phyloP scores from a whole-genome alignment of 2,888 invertebrate genomes.

The Rhyacophila evoluta region DNA sequence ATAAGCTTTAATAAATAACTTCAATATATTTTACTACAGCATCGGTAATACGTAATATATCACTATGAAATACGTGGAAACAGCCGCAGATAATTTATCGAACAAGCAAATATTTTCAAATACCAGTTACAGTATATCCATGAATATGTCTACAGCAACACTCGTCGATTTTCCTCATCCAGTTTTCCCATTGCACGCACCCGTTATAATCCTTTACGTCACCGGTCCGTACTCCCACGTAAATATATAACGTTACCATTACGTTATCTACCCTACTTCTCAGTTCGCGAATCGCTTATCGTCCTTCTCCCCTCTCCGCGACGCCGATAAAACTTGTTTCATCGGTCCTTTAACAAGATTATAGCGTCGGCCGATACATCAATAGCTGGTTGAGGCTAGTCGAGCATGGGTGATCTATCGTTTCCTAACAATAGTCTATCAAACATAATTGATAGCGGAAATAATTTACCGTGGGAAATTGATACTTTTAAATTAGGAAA shows the following conservation, averaged over 20 bases:
- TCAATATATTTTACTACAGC: no score
- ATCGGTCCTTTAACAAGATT: not conserved
- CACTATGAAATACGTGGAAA: no score
- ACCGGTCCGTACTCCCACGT: not conserved
- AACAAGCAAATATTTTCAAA: no score
- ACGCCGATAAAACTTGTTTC: not conserved
- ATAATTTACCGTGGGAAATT: no score
- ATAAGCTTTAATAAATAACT: no score
- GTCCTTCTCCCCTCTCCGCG: not conserved
- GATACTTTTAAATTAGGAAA: no score
- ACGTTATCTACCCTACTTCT: constrained; percentile 10
- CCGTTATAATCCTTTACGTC: constrained; percentile 7
- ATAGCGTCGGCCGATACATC: not conserved
- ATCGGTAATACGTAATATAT: no score
- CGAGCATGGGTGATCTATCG: not conserved
- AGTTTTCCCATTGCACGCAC: constrained; percentile 1
- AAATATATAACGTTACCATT: constrained; percentile 7
- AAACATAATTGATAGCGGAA: no score
- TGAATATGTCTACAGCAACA: not conserved
- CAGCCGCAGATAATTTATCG: no score
- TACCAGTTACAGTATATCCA: not conserved
- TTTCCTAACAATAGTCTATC: no score
- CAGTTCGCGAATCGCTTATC: not conserved
- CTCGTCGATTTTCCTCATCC: not conserved
- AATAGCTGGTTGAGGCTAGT: not conserved